Conservation (phyloP, 2,888 invertebrate genomes). For the Microdon myrmicae region DNA sequence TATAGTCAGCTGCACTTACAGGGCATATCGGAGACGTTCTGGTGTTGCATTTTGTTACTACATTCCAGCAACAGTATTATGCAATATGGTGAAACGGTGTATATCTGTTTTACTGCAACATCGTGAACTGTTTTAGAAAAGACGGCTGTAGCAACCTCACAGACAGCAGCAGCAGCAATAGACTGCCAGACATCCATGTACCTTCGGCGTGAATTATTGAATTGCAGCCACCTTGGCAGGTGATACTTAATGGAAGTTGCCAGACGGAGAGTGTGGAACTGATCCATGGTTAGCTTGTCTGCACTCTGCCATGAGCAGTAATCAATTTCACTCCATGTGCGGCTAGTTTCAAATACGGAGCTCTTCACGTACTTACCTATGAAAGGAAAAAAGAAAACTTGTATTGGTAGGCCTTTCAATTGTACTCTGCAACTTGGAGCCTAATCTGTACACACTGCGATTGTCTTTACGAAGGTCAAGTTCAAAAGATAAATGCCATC, state of each 20-base stretch:
- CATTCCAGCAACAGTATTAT: constrained; percentile 39
- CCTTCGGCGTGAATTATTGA: constrained; percentile 50
- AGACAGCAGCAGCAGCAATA: not conserved
- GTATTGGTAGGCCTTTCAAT: constrained; percentile 19
- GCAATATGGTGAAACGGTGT: constrained; percentile 7
- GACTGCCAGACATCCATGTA: constrained; percentile 28
- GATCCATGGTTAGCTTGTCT: constrained; percentile 52
- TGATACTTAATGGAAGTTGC: constrained; percentile 51
- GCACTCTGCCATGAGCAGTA: constrained; percentile 50
- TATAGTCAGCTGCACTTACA: constrained; percentile 10
- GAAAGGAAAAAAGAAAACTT: too few relatives aligned
- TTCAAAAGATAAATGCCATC: constrained; percentile 49
- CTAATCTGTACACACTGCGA: constrained; percentile 11
- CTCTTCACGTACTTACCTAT: not conserved
- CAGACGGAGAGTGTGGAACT: constrained; percentile 51
- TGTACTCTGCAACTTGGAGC: constrained; percentile 28
- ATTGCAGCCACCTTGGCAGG: constrained; percentile 51
- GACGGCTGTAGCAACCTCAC: too few relatives aligned
- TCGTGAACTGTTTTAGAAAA: too few relatives aligned
- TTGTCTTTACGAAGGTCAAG: constrained; percentile 46
- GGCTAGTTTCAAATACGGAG: not conserved
- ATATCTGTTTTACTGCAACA: constrained; percentile 6
- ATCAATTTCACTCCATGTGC: constrained; percentile 38
- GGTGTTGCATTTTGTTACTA: constrained; percentile 38
- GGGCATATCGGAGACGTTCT: constrained; percentile 6